Evolutionary conservation across 2,797 vertebrate species (phyloP), one percentile per base, ranked within the genome.

Genomic region (Poeciliopsis turneri): DNA sequence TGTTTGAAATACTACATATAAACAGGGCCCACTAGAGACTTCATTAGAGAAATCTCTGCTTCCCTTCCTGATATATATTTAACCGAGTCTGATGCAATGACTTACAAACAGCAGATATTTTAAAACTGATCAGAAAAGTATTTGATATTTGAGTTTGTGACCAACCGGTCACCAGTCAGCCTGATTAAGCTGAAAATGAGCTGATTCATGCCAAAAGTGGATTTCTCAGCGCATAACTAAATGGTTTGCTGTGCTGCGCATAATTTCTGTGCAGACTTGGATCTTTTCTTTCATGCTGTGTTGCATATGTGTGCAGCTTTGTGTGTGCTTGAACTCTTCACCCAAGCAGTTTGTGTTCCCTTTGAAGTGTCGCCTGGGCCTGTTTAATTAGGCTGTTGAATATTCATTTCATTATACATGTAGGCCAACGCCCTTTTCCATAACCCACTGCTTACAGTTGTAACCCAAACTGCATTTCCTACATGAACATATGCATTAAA

Each of bases 381-480:
- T 86, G 82, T 92, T 92, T 93, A 92, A 94, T 92, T 84, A 90
- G 90, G 81, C 80, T 89, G 79, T 75, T 95, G 92, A 94, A 95
- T 95, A 95, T 94, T 93, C 89, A 94, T 84, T 77, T 78, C 66
- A 85, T 92, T 87, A 88, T 88, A 88, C 79, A 90, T 92, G 79
- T 86, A 86, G 86, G 90, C 80, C 86, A 87, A 93, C 82, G 53
- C 91, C 91, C 88, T 90, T 70, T 87, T 83, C 69, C 41, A n/a
- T 77, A 36, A 46, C 79, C 80, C 59, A 64, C 70, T 82, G 45
- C 68, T 73, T 79, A 83, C 82, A 83, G 39, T 69, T 69, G 20
- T 69, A 23, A 43, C 23, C 2, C 23, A 43, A 43, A 25, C 39
- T 23, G 66, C 39, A 25, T 69, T 39, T 69, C 23, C 39, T 25